Conservation (phyloP, 2,113 vertebrate genomes). For the Oxygymnocypris stewartii region DNA sequence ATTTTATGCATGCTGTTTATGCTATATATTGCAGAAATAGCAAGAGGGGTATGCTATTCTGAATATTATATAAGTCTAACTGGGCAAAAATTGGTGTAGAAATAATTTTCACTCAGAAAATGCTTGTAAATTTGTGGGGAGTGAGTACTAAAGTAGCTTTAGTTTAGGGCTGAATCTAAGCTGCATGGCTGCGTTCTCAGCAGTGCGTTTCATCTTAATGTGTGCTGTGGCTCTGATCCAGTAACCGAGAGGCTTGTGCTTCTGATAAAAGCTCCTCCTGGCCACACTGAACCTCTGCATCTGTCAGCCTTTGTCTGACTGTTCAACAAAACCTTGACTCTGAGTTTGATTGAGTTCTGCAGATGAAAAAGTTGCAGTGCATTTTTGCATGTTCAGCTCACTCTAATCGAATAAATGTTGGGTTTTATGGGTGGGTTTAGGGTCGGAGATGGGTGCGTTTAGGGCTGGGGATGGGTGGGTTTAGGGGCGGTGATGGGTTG, state of each 20-base stretch:
- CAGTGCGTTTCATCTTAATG: conserved; percentile 21
- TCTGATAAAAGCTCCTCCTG: conserved; percentile 30
- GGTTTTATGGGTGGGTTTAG: no score
- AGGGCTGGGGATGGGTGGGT: no score
- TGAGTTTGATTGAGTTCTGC: background rate
- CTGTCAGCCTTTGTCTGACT: background rate
- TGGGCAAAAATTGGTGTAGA: background rate
- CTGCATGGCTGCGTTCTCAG: background rate
- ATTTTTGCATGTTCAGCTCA: background rate
- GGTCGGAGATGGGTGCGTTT: no score
- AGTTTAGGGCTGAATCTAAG: background rate
- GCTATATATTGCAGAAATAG: background rate
- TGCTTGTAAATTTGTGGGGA: background rate
- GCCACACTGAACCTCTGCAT: conserved; percentile 12
- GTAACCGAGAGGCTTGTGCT: conserved; percentile 32
- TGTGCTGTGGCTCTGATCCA: conserved; percentile 31
- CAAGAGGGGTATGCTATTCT: background rate
- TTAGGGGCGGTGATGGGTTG: no score
- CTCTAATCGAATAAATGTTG: background rate
- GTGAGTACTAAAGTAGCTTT: background rate
- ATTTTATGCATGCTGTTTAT: background rate
- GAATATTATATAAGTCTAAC: background rate
- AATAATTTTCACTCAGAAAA: background rate
- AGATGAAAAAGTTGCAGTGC: conserved; percentile 2
- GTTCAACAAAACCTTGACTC: background rate